phyloP scores from a whole-genome alignment of 2,797 vertebrate genomes.

The Florisuga fusca region DNA sequence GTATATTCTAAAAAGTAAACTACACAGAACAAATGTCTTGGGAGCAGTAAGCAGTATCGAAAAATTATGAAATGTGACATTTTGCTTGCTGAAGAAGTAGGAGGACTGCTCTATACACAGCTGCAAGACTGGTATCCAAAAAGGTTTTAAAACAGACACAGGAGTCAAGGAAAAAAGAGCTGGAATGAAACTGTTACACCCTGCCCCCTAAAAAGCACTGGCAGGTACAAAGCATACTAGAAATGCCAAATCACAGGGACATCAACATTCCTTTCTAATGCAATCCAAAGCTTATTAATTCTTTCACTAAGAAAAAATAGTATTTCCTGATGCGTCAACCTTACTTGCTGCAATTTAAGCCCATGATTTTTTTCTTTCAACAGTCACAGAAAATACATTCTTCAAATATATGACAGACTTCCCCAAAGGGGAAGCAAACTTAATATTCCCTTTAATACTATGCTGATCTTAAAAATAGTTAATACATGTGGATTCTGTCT shows the following conservation, averaged over 20 bases:
- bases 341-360: not conserved
- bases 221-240: rapidly evolving
- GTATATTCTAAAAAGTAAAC: not conserved
- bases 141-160: not conserved
- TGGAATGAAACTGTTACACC: not conserved
- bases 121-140: not conserved
- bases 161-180: not conserved
- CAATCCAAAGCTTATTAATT: not conserved
- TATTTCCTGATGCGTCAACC: not conserved
- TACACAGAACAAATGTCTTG: not conserved
- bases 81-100: not conserved
- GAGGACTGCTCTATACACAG: not conserved
- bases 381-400: not conserved
- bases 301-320: not conserved
- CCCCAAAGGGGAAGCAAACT: not conserved
- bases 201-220: not conserved
- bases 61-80: not conserved
- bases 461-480: not conserved
- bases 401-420: not conserved
- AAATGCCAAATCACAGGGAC: not conserved
- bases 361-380: not conserved
- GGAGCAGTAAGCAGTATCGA: not conserved
- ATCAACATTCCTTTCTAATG: not conserved
- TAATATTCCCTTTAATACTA: not conserved
- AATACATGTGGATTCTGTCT: not conserved